Evolutionary conservation across 2,797 vertebrate genomes (phyloP), one percentile per base, ranked within the genome.

Genomic region (Adelosebastes latens): DNA sequence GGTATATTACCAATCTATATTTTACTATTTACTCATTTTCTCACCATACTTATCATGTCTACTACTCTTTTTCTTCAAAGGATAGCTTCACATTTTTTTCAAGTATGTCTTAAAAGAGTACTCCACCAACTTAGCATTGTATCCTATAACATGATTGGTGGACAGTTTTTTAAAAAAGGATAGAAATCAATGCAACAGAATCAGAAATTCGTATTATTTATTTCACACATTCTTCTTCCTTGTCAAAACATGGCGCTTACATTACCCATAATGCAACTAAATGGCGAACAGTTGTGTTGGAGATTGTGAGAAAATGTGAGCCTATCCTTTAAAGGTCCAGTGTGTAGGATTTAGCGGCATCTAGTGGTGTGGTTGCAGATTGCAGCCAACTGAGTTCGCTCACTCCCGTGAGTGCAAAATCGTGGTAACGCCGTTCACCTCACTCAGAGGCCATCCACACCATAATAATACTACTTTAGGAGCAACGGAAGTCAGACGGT

Each of bases 1-100:
- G 98, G 98, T 99, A 96, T 87, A 34, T 46, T 61, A 1, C 4
- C 2, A 14, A 46, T 4, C 5, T 22, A 20, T 49, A 11, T 39
- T 61, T 74, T 12, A 22, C 5, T 55, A 4, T 53, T 61, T 24
- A 31, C 6, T 14, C 0, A 16, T 75, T 49, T 60, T 67, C 46
- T 72, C 59, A 6, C 24, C 8, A 18, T 27, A n/a, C 12, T 24
- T 9, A 16, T 22, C 4, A 25, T 9, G 4, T 36, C 5, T 16
- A 2, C n/a, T 6, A 1, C 32, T 58, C 4, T 36, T 36, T 60
- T 18, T 63, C 22, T 25, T 52, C 14, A 67, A 67, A 62, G 11
- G 4, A 14, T 12, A 20, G 2, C 4, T 34, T 10, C 12, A 67
- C 16, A 46, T n/a, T 36, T 31, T 24, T 27, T 32, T 25, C 9